These are phyloP conservation scores for Malurus splendens DNA, from an alignment of 2,797 vertebrate species.

Conservation along the genomic window DNA sequence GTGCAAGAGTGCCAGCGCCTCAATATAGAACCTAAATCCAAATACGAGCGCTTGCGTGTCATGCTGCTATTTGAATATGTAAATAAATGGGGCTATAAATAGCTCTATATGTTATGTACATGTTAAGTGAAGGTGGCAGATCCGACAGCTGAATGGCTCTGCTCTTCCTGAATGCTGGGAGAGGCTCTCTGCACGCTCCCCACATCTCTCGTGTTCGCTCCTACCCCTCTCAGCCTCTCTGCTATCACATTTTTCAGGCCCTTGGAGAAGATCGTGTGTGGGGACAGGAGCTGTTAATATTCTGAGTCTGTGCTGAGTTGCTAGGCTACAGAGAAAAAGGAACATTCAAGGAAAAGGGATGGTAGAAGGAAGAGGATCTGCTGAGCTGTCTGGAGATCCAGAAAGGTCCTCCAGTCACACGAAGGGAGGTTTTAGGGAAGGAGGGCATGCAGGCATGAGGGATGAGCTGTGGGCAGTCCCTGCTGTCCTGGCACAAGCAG, in stretches of 20 bases:
- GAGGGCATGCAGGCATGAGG: background rate
- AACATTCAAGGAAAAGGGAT: slow-evolving; percentile 55
- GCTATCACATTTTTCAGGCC: slow-evolving; percentile 26
- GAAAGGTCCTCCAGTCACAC: background rate
- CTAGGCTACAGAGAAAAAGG: slow-evolving; percentile 66
- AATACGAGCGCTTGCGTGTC: background rate
- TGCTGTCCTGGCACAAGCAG: background rate
- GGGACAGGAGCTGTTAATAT: slow-evolving; percentile 57
- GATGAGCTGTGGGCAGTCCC: background rate
- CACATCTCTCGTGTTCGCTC: background rate
- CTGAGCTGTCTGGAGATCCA: slow-evolving; percentile 31
- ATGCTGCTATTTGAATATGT: slow-evolving; percentile 48
- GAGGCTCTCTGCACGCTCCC: background rate
- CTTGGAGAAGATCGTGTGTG: slow-evolving; percentile 44
- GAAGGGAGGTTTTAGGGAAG: background rate
- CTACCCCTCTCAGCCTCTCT: slow-evolving; percentile 6
- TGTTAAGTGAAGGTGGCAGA: slow-evolving; percentile 35
- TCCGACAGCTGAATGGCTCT: slow-evolving; percentile 30
- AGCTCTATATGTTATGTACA: slow-evolving; percentile 46
- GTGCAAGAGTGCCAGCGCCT: background rate
- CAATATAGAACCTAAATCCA: slow-evolving; percentile 19
- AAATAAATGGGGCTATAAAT: slow-evolving; percentile 53
- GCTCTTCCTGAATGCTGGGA: slow-evolving; percentile 11
- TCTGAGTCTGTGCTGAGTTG: slow-evolving; percentile 57
- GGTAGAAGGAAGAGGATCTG: slow-evolving; percentile 29